A percentile compares a stretch with the other conserved stretches of the same genome.
Conservation (phyloP, 2,113 vertebrate species). For the Holacanthus passer region DNA sequence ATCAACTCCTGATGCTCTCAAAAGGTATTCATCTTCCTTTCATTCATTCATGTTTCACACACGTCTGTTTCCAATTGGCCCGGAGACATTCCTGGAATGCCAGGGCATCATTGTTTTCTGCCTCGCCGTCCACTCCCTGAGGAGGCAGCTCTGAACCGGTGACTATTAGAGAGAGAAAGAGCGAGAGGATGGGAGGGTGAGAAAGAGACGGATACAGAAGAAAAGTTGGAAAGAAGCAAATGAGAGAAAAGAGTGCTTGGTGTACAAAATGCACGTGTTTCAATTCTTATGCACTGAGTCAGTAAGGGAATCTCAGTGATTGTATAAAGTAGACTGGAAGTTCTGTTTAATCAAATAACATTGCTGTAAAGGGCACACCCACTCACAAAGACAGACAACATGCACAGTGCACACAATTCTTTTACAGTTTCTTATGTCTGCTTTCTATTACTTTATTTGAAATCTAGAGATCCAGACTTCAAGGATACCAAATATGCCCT, state of each 20-base stretch:
- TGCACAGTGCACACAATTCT: neutral
- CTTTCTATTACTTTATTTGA: neutral
- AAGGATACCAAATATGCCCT: neutral
- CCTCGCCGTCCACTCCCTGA: slow-evolving; percentile 19
- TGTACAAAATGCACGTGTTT: slow-evolving; percentile 25
- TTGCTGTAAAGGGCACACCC: neutral
- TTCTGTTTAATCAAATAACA: slow-evolving; percentile 17
- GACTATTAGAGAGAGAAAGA: neutral
- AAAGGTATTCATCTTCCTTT: slow-evolving; percentile 66
- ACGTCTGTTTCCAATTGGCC: slow-evolving; percentile 77
- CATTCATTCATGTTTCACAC: slow-evolving; percentile 73
- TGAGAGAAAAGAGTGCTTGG: neutral
- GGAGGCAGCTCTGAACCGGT: slow-evolving; percentile 13
- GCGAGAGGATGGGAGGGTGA: neutral
- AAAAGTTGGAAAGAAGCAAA: neutral
- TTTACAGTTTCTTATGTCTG: neutral
- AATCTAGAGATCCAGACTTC: neutral
- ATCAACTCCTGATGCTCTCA: slow-evolving; percentile 66
- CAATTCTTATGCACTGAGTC: neutral
- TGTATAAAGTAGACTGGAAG: slow-evolving; percentile 30
- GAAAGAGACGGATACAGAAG: neutral
- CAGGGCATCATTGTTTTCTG: slow-evolving; percentile 57
- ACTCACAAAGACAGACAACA: slow-evolving; percentile 6
- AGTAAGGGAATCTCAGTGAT: neutral
- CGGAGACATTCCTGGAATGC: slow-evolving; percentile 72